phyloP scores from a whole-genome alignment of 2,888 invertebrate species.

The Meliscaeva auricollis region DNA sequence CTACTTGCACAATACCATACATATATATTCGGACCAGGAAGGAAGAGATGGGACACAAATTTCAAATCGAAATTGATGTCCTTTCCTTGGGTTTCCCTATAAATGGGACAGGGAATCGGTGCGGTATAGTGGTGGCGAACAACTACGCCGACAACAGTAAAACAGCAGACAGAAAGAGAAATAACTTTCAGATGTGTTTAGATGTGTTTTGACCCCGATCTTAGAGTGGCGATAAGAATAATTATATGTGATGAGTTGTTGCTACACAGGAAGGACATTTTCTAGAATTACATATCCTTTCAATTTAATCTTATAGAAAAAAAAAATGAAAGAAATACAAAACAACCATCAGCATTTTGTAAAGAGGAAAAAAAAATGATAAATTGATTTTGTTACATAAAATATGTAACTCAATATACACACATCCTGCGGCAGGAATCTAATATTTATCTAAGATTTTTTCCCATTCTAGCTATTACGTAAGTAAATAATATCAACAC shows the following conservation, averaged over 20 bases:
- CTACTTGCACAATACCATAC: too few relatives aligned
- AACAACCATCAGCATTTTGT: not conserved
- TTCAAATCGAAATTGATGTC: slow-evolving; percentile 73
- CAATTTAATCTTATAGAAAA: not conserved
- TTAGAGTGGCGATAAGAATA: slow-evolving; percentile 55
- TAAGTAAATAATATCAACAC: not conserved
- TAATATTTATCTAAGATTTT: slow-evolving; percentile 17
- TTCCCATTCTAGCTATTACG: not conserved
- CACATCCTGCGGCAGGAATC: slow-evolving; percentile 40
- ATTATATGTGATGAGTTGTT: slow-evolving; percentile 68
- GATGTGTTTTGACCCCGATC: slow-evolving; percentile 41
- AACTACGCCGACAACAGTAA: not conserved
- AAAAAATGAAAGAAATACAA: not conserved
- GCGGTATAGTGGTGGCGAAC: not conserved
- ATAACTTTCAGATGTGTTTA: slow-evolving; percentile 55
- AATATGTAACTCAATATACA: slow-evolving; percentile 37
- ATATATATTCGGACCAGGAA: not conserved
- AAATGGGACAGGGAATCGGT: not conserved
- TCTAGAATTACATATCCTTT: slow-evolving; percentile 10
- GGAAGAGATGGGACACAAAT: slow-evolving; percentile 49
- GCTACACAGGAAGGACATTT: slow-evolving; percentile 47
- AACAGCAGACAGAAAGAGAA: not conserved
- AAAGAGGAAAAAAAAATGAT: slow-evolving; percentile 24
- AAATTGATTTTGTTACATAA: slow-evolving; percentile 51
- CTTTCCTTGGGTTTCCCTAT: slow-evolving; percentile 57